Evolutionary conservation across 2,888 invertebrate species (phyloP).

Genomic region (Platerodrilus igneus): DNA sequence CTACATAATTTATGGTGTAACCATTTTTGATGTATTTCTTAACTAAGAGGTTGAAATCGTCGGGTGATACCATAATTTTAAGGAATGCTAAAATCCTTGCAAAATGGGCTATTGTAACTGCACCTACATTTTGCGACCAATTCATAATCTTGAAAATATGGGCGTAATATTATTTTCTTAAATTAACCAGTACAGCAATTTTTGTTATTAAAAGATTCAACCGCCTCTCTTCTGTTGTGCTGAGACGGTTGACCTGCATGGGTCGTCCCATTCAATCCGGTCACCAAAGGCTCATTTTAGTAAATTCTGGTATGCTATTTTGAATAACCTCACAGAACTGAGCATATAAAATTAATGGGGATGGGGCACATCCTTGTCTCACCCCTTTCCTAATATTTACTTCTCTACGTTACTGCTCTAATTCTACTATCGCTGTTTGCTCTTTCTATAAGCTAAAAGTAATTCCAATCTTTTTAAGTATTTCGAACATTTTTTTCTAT

Average conservation of each 20-base stretch:
- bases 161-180: slow-evolving; percentile 61
- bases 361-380: no score
- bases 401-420: no score
- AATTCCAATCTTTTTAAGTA: no score
- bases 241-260: slow-evolving; percentile 61
- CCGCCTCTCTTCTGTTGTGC: slow-evolving; percentile 61
- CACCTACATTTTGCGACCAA: slow-evolving; percentile 69
- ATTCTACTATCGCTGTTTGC: no score
- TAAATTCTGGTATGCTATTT: slow-evolving; percentile 55
- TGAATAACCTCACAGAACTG: slow-evolving; percentile 72
- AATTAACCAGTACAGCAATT: slow-evolving; percentile 58
- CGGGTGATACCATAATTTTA: slow-evolving; percentile 62
- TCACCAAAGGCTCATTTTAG: slow-evolving; percentile 48
- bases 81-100: slow-evolving; percentile 68
- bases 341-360: slow-evolving; percentile 66
- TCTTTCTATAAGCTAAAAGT: no score
- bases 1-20: slow-evolving; percentile 73
- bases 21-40: slow-evolving; percentile 72
- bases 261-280: slow-evolving; percentile 68
- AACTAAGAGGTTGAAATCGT: slow-evolving; percentile 69
- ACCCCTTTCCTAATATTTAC: no score
- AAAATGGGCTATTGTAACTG: slow-evolving; percentile 73
- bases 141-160: slow-evolving; percentile 73
- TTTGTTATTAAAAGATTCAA: slow-evolving; percentile 67
- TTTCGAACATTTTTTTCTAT: no score